phyloP scores from a whole-genome alignment of 2,113 vertebrate genomes.

The Semnornis frantzii region DNA sequence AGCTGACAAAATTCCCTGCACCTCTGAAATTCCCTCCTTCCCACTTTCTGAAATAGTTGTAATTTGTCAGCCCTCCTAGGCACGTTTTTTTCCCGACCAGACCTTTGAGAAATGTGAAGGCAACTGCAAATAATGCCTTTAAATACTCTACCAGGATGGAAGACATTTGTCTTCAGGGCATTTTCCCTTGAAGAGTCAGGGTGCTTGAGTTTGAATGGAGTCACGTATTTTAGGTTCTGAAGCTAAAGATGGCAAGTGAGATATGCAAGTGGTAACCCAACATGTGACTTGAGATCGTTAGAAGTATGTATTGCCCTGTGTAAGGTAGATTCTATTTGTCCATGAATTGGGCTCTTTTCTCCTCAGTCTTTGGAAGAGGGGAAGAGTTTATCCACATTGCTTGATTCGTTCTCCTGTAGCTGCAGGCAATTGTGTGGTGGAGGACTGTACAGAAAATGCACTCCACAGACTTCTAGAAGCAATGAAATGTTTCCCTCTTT shows the following conservation, averaged over 20 bases:
- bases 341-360: not conserved
- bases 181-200: slow-evolving; percentile 1
- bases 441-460: not conserved
- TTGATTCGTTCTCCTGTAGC: not conserved
- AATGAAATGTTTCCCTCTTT: not conserved
- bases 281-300: not conserved
- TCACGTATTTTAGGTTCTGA: slow-evolving; percentile 21
- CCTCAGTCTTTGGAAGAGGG: not conserved
- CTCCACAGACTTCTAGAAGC: not conserved
- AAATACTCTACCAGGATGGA: not conserved
- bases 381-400: not conserved
- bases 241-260: not conserved
- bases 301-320: not conserved
- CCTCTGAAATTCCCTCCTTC: slow-evolving; percentile 20
- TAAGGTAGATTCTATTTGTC: not conserved
- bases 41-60: slow-evolving; percentile 1
- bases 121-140: not conserved
- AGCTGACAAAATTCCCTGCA: slow-evolving; percentile 10
- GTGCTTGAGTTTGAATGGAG: not conserved
- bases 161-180: not conserved
- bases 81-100: not conserved
- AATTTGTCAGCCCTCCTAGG: not conserved
- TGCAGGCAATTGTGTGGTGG: not conserved
- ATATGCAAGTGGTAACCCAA: not conserved
- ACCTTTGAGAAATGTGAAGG: not conserved